Conservation (phyloP, 1,140 invertebrate genomes). For the Drosophila seguyi region DNA sequence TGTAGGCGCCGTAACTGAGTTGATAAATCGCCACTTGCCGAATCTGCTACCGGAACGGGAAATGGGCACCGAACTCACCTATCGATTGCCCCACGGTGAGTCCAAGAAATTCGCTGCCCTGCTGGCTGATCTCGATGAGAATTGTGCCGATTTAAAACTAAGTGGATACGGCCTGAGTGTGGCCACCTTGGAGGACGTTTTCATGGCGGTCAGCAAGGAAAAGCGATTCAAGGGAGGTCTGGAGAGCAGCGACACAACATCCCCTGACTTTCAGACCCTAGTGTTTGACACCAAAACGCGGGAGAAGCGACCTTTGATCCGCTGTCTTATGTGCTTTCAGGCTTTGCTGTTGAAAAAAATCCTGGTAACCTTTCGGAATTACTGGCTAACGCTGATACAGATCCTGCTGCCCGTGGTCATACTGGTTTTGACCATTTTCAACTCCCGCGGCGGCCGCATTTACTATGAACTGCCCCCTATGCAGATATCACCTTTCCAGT, state of each 20-base stretch:
- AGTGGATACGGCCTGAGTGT: slow-evolving; percentile 96
- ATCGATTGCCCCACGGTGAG: slow-evolving; percentile 61
- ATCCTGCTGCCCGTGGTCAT: slow-evolving; percentile 87
- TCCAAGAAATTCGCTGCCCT: slow-evolving; percentile 47
- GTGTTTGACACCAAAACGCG: slow-evolving; percentile 20
- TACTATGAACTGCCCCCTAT: slow-evolving; percentile 23
- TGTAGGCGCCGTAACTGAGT: slow-evolving; percentile 45
- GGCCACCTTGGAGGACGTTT: slow-evolving; percentile 96
- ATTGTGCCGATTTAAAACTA: slow-evolving; percentile 80
- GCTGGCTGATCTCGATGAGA: slow-evolving; percentile 50
- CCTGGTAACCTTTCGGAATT: slow-evolving; percentile 86
- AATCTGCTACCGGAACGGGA: slow-evolving; percentile 56
- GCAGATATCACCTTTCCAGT: slow-evolving; percentile 23
- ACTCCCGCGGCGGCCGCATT: slow-evolving; percentile 53
- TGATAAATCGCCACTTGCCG: slow-evolving; percentile 71
- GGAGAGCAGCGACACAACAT: fast-evolving
- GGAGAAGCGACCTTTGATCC: background rate
- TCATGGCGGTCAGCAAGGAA: slow-evolving; percentile 86
- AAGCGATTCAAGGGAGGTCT: background rate
- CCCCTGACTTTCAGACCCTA: background rate
- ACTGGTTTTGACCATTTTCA: slow-evolving; percentile 87
- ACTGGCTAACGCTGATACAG: slow-evolving; percentile 86
- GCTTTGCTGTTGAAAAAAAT: slow-evolving; percentile 88
- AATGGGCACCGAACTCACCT: slow-evolving; percentile 74
- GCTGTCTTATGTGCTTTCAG: slow-evolving; percentile 70